Conservation (phyloP, 2,888 invertebrate species). For the Tryphoninae sp. region DNA sequence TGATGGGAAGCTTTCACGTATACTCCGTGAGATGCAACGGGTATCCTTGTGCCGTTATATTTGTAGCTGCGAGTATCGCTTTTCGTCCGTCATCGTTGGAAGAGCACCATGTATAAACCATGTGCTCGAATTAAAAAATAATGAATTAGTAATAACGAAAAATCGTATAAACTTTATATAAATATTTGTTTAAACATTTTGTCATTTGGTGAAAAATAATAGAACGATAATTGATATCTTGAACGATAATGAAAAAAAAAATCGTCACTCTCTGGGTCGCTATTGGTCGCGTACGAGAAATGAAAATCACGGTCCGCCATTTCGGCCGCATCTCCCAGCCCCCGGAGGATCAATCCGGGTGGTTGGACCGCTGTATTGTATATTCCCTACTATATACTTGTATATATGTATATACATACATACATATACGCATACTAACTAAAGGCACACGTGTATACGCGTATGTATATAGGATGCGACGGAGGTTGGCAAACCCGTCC, state of each 20-base stretch:
- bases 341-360: slow-evolving; percentile 50
- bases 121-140: not conserved
- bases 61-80: not conserved
- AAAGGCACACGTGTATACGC: slow-evolving; percentile 39
- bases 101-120: not conserved
- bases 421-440: slow-evolving; percentile 15
- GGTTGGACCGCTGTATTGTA: slow-evolving; percentile 53
- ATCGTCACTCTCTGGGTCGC: not conserved
- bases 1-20: slow-evolving; percentile 26
- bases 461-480: slow-evolving; percentile 58
- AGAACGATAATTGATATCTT: not conserved
- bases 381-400: slow-evolving; percentile 18
- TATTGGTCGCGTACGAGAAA: slow-evolving; percentile 4
- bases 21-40: not conserved
- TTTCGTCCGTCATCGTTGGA: not conserved
- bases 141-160: no score
- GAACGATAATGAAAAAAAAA: not conserved
- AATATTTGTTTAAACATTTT: not conserved
- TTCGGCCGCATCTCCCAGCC: slow-evolving; percentile 51
- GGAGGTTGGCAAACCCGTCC: slow-evolving; percentile 73
- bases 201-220: not conserved
- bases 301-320: slow-evolving; percentile 61
- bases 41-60: not conserved
- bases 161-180: no score
- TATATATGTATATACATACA: slow-evolving; percentile 16